phyloP scores from a whole-genome alignment of 2,888 invertebrate genomes.

The Mechanitis mazaeus region DNA sequence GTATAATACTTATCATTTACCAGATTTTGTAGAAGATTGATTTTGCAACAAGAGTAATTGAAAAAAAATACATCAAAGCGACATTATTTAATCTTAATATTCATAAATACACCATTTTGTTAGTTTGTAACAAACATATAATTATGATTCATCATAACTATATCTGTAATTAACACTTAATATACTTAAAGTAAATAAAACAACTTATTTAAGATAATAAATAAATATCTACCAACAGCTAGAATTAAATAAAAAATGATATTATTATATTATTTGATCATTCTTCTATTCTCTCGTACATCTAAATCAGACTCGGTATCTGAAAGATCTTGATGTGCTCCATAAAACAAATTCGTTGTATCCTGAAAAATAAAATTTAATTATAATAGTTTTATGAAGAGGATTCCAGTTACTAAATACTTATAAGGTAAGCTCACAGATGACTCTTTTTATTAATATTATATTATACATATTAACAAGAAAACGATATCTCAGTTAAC shows the following conservation, averaged over 20 bases:
- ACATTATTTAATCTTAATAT: not conserved
- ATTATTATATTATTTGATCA: conserved; percentile 30
- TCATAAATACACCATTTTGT: conserved; percentile 15
- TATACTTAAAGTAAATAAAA: conserved; percentile 13
- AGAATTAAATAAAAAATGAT: conserved; percentile 7
- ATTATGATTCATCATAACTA: conserved; percentile 45
- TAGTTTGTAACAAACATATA: conserved; percentile 25
- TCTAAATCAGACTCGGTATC: conserved; percentile 63
- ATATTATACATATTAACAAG: no score
- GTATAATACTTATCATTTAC: no score
- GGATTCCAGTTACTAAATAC: no score
- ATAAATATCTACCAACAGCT: conserved; percentile 9
- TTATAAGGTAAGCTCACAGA: no score
- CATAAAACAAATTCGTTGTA: conserved; percentile 39
- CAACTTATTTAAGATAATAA: not conserved
- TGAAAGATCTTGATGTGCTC: conserved; percentile 44
- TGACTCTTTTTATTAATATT: no score
- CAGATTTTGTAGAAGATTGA: no score
- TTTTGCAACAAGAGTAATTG: no score
- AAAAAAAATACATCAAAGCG: not conserved
- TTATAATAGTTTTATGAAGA: no score
- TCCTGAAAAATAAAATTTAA: conserved; percentile 38
- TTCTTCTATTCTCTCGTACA: conserved; percentile 41
- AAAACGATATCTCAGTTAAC: no score
- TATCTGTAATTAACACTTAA: conserved; percentile 24